Percentiles rank a stretch among this genome's conserved stretches.
Conservation (phyloP, 2,797 vertebrate species). For the Eulemur mongoz region DNA sequence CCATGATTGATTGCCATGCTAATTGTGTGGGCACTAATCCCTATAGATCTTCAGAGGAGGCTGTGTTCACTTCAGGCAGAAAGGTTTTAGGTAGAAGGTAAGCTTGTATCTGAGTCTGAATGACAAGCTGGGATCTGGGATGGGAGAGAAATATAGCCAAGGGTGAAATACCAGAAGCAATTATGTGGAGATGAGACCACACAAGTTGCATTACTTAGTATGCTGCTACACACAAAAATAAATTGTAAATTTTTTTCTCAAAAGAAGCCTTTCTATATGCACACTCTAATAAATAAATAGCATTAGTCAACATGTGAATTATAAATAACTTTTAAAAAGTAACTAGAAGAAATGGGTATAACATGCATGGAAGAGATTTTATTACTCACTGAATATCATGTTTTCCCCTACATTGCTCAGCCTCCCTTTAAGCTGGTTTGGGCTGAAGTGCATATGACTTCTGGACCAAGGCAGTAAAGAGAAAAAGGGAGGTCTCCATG, state of each 20-base stretch:
- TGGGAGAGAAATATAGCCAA: neutral
- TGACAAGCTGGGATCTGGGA: neutral
- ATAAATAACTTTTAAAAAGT: neutral
- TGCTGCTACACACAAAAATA: neutral
- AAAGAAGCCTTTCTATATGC: neutral
- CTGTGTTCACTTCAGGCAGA: neutral
- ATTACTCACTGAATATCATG: neutral
- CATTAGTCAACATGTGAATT: neutral
- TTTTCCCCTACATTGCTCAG: neutral
- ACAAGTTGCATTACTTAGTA: neutral
- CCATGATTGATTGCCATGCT: neutral
- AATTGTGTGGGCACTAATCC: neutral
- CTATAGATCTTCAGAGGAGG: constrained; percentile 19
- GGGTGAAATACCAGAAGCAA: constrained; percentile 2
- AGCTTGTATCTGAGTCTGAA: constrained; percentile 4
- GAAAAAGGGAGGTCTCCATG: neutral
- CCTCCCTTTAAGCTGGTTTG: neutral
- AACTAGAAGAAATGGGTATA: constrained; percentile 16
- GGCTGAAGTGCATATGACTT: neutral
- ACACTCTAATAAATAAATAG: neutral
- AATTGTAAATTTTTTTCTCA: neutral
- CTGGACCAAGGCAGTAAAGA: neutral
- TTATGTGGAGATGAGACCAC: neutral
- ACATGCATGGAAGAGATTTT: neutral
- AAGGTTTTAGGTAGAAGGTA: neutral